phyloP scores from a whole-genome alignment of 2,797 vertebrate genomes.

The Stomatorhinus walkeri region DNA sequence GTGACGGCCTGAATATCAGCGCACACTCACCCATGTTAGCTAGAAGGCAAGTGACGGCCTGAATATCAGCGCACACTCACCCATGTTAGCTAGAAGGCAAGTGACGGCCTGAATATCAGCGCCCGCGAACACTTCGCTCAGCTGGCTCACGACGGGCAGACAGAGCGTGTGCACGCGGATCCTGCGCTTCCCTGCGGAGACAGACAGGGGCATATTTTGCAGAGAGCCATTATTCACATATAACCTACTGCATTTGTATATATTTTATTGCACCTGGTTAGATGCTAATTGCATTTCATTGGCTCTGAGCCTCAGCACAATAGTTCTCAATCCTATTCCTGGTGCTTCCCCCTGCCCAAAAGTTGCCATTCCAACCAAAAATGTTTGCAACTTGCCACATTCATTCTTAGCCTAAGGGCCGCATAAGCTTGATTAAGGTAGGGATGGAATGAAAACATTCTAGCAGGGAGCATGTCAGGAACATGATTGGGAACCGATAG shows the following conservation, averaged over 20 bases:
- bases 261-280: not conserved
- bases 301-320: not conserved
- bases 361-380: not conserved
- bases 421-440: not conserved
- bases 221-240: not conserved
- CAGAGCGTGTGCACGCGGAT: slow-evolving; percentile 93
- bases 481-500: not conserved
- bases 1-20: no score
- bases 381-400: not conserved
- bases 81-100: slow-evolving; percentile 93
- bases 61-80: no score
- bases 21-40: no score
- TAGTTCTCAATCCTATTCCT: not conserved
- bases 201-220: not conserved
- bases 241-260: not conserved
- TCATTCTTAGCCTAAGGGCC: not conserved
- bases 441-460: not conserved
- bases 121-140: slow-evolving; percentile 84
- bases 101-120: slow-evolving; percentile 86
- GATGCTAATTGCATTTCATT: not conserved
- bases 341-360: not conserved
- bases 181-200: slow-evolving; percentile 75
- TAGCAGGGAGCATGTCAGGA: not conserved
- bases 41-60: no score
- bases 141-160: slow-evolving; percentile 83